Evolutionary conservation across 2,113 vertebrate genomes (phyloP).

Genomic region (Chaetodon trifascialis): DNA sequence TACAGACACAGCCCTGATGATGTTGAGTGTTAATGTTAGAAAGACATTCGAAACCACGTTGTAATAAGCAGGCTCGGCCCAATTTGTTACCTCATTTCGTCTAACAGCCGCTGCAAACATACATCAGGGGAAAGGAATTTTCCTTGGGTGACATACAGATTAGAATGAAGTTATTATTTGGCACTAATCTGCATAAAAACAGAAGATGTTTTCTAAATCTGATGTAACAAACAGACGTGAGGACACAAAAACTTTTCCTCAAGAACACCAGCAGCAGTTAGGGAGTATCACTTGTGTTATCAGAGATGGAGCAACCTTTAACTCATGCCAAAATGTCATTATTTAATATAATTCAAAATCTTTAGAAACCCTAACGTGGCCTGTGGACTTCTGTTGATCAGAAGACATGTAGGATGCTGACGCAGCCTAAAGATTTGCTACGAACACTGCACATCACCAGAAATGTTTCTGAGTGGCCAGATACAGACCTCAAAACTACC

Average conservation of each 20-base stretch:
- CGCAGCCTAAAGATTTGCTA: too few relatives aligned
- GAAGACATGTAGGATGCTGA: too few relatives aligned
- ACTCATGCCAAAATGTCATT: too few relatives aligned
- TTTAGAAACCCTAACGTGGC: too few relatives aligned
- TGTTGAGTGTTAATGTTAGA: not conserved
- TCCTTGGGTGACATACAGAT: not conserved
- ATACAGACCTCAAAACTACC: too few relatives aligned
- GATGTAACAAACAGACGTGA: not conserved
- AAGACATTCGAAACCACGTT: not conserved
- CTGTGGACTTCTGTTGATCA: too few relatives aligned
- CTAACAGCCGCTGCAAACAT: not conserved
- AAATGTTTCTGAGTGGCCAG: too few relatives aligned
- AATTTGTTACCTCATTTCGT: not conserved
- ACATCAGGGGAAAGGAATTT: not conserved
- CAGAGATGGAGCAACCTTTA: too few relatives aligned
- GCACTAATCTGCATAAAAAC: slow-evolving; percentile 48
- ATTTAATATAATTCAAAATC: too few relatives aligned
- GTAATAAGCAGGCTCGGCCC: not conserved
- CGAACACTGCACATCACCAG: too few relatives aligned
- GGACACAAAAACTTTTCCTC: not conserved
- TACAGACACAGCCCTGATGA: not conserved
- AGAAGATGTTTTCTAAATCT: not conserved
- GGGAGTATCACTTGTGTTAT: too few relatives aligned
- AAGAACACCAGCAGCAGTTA: too few relatives aligned
- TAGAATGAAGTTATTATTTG: slow-evolving; percentile 48